These are phyloP conservation scores for Molossus alvarezi DNA, from an alignment of 2,797 vertebrate species.

Conservation along the genomic window DNA sequence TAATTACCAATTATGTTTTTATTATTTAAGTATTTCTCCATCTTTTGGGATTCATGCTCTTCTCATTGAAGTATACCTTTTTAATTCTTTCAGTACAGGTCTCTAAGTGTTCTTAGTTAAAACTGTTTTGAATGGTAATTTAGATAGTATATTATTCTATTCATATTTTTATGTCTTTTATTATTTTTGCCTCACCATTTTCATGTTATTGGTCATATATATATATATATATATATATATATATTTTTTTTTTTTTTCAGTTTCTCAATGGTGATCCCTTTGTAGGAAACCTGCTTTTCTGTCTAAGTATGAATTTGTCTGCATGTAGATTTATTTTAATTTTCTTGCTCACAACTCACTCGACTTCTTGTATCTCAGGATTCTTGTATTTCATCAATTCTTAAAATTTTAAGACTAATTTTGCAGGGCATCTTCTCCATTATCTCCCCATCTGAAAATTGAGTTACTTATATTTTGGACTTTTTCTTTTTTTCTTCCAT, in stretches of 20 bases:
- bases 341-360: neutral
- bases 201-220: neutral
- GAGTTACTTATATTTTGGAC: neutral
- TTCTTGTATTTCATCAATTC: neutral
- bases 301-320: neutral
- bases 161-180: neutral
- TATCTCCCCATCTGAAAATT: neutral
- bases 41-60: neutral
- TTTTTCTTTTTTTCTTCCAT: neutral
- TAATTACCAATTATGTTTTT: neutral
- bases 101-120: neutral
- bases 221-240: neutral
- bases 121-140: neutral
- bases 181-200: neutral
- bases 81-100: neutral
- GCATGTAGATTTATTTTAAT: constrained; percentile 3
- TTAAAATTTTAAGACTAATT: neutral
- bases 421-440: neutral
- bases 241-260: neutral
- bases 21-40: neutral
- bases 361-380: constrained; percentile 22
- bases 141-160: neutral
- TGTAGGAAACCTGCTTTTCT: neutral
- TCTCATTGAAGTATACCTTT: neutral
- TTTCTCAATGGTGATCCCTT: neutral